Evolutionary conservation across 2,888 invertebrate genomes (phyloP).

Genomic region (Polydrusus tereticollis): DNA sequence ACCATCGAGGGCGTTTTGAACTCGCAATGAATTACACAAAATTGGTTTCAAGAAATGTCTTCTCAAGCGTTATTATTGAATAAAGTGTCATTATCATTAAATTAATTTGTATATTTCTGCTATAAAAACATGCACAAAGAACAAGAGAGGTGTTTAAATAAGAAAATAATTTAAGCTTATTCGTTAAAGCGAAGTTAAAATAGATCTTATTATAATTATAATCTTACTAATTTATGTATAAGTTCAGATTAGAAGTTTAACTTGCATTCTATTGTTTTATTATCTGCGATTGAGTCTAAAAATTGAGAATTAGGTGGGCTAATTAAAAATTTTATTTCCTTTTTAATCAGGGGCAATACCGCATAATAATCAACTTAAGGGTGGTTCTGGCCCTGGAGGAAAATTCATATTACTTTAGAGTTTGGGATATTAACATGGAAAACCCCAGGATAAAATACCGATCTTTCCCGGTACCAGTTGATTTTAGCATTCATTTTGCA

Average conservation of each 20-base stretch:
- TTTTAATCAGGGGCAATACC: too few relatives aligned
- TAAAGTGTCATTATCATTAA: neutral
- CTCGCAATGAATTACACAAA: neutral
- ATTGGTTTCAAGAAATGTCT: neutral
- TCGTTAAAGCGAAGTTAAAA: too few relatives aligned
- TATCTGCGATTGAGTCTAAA: too few relatives aligned
- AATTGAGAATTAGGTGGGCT: too few relatives aligned
- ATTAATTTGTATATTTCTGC: neutral
- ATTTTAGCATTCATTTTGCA: neutral
- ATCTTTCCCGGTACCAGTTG: neutral
- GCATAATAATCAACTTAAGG: too few relatives aligned
- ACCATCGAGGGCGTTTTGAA: neutral
- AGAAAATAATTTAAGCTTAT: slow-evolving; percentile 2
- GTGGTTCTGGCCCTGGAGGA: neutral
- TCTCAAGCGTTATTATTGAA: neutral
- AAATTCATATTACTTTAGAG: neutral
- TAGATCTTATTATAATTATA: too few relatives aligned
- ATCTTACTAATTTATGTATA: too few relatives aligned
- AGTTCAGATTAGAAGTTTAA: too few relatives aligned
- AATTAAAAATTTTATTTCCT: too few relatives aligned
- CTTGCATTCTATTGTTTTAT: too few relatives aligned
- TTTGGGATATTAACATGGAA: neutral
- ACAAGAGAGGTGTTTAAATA: neutral
- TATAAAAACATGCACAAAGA: neutral
- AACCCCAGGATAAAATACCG: neutral